These are phyloP conservation scores for Carterocephalus palaemon DNA, from an alignment of 2,888 invertebrate species.

Conservation along the genomic window DNA sequence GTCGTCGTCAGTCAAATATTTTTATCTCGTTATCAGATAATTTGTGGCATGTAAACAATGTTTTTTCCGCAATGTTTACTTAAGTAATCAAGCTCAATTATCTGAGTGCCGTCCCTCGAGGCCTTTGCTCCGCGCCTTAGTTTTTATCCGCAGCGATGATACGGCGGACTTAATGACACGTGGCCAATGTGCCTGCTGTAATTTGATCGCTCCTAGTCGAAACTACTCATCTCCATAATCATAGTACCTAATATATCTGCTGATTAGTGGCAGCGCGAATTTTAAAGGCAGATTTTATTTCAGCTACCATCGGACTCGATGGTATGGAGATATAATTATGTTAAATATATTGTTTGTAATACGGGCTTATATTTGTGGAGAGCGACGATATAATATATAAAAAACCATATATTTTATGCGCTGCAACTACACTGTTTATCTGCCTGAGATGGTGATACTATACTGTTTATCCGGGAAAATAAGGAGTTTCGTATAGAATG, in stretches of 20 bases:
- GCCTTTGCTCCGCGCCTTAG: constrained; percentile 21
- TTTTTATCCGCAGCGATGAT: constrained; percentile 22
- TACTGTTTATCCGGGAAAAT: too few relatives aligned
- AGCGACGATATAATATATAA: too few relatives aligned
- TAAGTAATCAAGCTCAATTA: constrained; percentile 25
- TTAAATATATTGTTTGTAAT: too few relatives aligned
- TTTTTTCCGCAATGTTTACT: constrained; percentile 17
- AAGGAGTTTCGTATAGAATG: too few relatives aligned
- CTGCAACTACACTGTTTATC: too few relatives aligned
- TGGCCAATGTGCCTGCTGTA: constrained; percentile 14
- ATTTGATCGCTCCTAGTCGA: constrained; percentile 7
- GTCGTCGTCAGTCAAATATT: constrained; percentile 13
- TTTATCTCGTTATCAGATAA: constrained; percentile 9
- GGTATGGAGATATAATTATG: too few relatives aligned
- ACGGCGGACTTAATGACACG: constrained; percentile 22
- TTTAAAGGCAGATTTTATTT: too few relatives aligned
- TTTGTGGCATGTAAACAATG: constrained; percentile 2
- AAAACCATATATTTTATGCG: too few relatives aligned
- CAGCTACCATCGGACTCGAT: too few relatives aligned
- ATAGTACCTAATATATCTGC: not conserved
- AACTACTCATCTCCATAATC: constrained; percentile 5
- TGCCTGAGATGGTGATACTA: too few relatives aligned
- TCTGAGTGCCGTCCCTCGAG: constrained; percentile 21
- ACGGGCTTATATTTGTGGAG: too few relatives aligned
- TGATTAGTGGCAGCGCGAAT: too few relatives aligned